Evolutionary conservation across 2,888 invertebrate genomes (phyloP).

Genomic region (Rapana venosa): DNA sequence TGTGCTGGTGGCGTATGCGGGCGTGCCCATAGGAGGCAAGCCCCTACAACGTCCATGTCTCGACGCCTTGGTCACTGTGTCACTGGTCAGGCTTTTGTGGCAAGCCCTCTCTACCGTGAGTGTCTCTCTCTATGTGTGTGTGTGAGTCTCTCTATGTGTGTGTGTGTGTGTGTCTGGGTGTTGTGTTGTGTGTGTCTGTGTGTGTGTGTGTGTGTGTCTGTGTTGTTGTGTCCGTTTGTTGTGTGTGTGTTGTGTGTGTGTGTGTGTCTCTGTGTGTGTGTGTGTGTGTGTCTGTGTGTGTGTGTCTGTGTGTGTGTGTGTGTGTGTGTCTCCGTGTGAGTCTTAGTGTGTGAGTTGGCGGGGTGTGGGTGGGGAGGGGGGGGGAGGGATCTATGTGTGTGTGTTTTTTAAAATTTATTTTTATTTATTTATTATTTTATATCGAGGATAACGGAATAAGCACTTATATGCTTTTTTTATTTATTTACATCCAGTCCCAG

Average conservation of each 20-base stretch:
- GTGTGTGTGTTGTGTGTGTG: slow-evolving; percentile 2
- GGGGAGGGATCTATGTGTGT: too few species aligned
- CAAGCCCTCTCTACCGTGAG: neutral
- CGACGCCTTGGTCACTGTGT: slow-evolving; percentile 85
- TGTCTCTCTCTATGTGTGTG: neutral
- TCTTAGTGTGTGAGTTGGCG: too few species aligned
- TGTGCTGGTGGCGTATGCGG: slow-evolving; percentile 80
- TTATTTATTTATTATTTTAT: too few species aligned
- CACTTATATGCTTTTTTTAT: too few species aligned
- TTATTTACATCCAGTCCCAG: too few species aligned
- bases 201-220: slow-evolving; percentile 5
- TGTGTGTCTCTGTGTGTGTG: neutral
- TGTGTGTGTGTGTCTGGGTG: neutral
- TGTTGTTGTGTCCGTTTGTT: neutral
- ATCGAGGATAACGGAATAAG: too few species aligned
- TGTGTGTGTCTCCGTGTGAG: too few species aligned
- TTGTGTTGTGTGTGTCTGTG: neutral
- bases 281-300: neutral
- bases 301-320: too few species aligned
- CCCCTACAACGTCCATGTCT: slow-evolving; percentile 97
- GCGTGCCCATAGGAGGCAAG: slow-evolving; percentile 84
- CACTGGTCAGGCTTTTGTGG: neutral
- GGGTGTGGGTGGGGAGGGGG: too few species aligned
- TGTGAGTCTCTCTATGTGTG: neutral
- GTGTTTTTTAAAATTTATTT: too few species aligned